Conservation (phyloP, 2,888 invertebrate species). For the Fabriciana adippe region DNA sequence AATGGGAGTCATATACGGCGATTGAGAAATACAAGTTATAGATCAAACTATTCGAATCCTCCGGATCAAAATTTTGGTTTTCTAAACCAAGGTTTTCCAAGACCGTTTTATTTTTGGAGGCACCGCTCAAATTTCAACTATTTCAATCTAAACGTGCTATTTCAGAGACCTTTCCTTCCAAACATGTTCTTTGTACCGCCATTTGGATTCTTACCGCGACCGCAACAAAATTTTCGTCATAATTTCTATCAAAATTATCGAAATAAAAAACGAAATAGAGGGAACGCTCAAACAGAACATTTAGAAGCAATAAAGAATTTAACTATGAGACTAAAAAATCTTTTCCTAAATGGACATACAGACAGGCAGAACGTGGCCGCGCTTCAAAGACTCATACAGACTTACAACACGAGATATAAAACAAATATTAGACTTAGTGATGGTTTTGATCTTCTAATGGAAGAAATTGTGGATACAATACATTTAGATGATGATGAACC, state of each 20-base stretch:
- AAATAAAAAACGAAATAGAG: slow-evolving; percentile 47
- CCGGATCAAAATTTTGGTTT: not conserved
- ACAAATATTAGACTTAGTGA: slow-evolving; percentile 52
- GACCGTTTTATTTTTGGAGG: too few species aligned
- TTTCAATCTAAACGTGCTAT: slow-evolving; percentile 52
- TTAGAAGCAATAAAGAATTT: slow-evolving; percentile 54
- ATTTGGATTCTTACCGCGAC: slow-evolving; percentile 45
- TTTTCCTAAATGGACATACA: slow-evolving; percentile 44
- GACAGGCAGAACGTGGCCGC: slow-evolving; percentile 48
- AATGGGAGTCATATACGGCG: slow-evolving; percentile 55
- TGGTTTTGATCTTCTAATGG: slow-evolving; percentile 52
- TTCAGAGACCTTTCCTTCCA: slow-evolving; percentile 51
- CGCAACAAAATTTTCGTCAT: slow-evolving; percentile 35
- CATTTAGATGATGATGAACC: slow-evolving; percentile 62
- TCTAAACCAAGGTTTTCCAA: not conserved
- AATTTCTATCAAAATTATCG: slow-evolving; percentile 23
- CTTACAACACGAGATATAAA: slow-evolving; percentile 62
- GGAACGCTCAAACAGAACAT: slow-evolving; percentile 45
- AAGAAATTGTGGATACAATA: slow-evolving; percentile 64
- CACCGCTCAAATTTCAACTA: slow-evolving; percentile 42
- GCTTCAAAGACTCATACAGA: slow-evolving; percentile 54
- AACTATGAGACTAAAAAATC: slow-evolving; percentile 50
- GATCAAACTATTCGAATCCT: slow-evolving; percentile 38
- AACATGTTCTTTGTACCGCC: slow-evolving; percentile 47
- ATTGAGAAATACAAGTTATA: slow-evolving; percentile 45